Base-by-base conservation (phyloP, 2,797 vertebrate genomes). In the Gambelia wislizenii region DNA sequence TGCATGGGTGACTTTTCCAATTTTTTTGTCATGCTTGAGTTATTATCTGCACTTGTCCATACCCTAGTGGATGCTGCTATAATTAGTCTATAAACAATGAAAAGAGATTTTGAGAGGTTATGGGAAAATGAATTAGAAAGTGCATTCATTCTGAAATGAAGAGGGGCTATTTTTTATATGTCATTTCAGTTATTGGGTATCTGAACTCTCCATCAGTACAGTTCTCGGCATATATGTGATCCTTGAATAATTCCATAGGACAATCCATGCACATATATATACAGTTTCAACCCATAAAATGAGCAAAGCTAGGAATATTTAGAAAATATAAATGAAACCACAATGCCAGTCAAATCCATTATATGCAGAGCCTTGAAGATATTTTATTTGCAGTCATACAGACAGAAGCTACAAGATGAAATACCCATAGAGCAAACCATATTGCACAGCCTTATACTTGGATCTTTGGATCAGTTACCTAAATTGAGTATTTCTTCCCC, bases 21-120 rank as follows among this genome's bases (percentile, higher is more conserved):
- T 84, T 70, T 70, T 92, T 93, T 91, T 74, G 36, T 91, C 90
- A 56, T 90, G 82, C 56, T 93, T 92, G 76, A 89, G 83, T 92
- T 93, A 20, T 75, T 91, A 85, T 93, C 89, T 92, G 87, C 85
- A 91, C 47, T 85, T 94, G 20, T 79, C 93, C 88, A 88, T 42
- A 67, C 42, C 85, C 54, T 75, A 69, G 4, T 56, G 69, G 0
- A 0, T 89, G 87, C 72, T 92, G 39, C 44, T 91, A 84, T 93
- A 91, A 94, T 93, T 92, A 93, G 86, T 67, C 2, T n/a, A 59
- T 22, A 79, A 61, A 87, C 85, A 90, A 91, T 59, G 90, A 49
- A 83, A 59, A 83, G 0, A 49, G 1, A 22, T 81, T 76, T 61
- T 14, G 42, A 88, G 44, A 84, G 81, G 20, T 83, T 85, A 7